These are phyloP conservation scores for Branchipolynoe longqiensis DNA, from an alignment of 2,888 invertebrate genomes.

Conservation along the genomic window DNA sequence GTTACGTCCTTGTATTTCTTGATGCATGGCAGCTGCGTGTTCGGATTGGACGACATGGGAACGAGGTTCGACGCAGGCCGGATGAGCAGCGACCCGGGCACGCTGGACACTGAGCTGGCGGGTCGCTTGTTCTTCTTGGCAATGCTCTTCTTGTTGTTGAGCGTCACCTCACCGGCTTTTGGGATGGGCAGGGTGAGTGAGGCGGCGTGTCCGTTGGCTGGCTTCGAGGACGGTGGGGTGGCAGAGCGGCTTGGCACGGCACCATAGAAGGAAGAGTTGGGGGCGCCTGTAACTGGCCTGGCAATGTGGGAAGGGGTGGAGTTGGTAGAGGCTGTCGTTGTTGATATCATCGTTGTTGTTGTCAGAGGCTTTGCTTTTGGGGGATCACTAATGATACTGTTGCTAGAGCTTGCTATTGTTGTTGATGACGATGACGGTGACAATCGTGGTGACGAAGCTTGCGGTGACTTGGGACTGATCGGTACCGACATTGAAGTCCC, in stretches of 20 bases:
- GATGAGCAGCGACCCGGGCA: constrained; percentile 66
- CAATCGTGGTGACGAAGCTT: background rate
- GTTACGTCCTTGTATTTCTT: constrained; percentile 67
- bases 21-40: constrained; percentile 61
- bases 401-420: background rate
- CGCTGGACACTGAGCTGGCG: background rate
- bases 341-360: background rate
- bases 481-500: background rate
- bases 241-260: background rate
- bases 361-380: constrained; percentile 24
- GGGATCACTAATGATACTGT: background rate
- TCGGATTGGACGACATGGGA: constrained; percentile 55
- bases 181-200: constrained; percentile 53
- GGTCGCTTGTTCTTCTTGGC: constrained; percentile 1
- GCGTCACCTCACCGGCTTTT: constrained; percentile 34
- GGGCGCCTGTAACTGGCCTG: background rate
- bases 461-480: background rate
- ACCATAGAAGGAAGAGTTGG: background rate
- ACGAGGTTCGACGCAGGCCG: constrained; percentile 68
- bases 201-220: constrained; percentile 48
- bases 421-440: background rate
- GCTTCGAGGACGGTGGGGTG: background rate
- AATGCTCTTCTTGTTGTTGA: background rate
- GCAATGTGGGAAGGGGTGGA: background rate
- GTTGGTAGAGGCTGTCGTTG: background rate